phyloP scores from a whole-genome alignment of 2,113 vertebrate species.

The Myrmophylax atrothorax region DNA sequence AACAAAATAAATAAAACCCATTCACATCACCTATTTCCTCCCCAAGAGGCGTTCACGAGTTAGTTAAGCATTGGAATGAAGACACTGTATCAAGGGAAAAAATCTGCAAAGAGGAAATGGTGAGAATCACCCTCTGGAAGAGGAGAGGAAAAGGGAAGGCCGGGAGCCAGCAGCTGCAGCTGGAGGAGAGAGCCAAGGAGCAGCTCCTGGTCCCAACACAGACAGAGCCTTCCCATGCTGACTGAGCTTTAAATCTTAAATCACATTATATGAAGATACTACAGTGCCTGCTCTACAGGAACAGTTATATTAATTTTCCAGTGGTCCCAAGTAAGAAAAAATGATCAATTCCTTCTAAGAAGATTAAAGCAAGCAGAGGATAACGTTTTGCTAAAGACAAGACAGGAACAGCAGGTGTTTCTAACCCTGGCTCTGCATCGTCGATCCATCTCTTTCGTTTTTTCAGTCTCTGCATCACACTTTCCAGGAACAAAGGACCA shows the following conservation, averaged over 20 bases:
- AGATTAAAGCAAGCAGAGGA: background rate
- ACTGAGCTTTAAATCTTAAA: background rate
- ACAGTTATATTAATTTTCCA: background rate
- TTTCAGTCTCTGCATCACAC: background rate
- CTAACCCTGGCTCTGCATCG: background rate
- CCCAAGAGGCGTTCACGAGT: background rate
- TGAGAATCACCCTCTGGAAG: slow-evolving; percentile 31
- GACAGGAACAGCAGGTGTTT: background rate
- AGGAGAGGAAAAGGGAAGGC: slow-evolving; percentile 18
- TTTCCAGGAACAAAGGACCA: background rate
- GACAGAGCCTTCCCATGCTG: background rate
- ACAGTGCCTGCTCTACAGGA: background rate
- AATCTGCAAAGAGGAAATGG: slow-evolving; percentile 20
- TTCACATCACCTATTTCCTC: slow-evolving; percentile 26
- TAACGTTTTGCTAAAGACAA: background rate
- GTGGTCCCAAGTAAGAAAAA: background rate
- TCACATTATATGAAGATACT: background rate
- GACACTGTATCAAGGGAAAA: slow-evolving; percentile 19
- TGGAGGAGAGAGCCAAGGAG: slow-evolving; percentile 8
- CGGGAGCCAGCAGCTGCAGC: slow-evolving; percentile 42
- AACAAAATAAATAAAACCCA: background rate
- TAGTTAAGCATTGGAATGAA: slow-evolving; percentile 9
- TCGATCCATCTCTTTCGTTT: background rate
- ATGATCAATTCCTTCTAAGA: background rate
- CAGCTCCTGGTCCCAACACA: background rate